Evolutionary conservation across 2,888 invertebrate species (phyloP), one percentile per base, ranked within the genome.

Genomic region (Caenorhabditis imperialis): DNA sequence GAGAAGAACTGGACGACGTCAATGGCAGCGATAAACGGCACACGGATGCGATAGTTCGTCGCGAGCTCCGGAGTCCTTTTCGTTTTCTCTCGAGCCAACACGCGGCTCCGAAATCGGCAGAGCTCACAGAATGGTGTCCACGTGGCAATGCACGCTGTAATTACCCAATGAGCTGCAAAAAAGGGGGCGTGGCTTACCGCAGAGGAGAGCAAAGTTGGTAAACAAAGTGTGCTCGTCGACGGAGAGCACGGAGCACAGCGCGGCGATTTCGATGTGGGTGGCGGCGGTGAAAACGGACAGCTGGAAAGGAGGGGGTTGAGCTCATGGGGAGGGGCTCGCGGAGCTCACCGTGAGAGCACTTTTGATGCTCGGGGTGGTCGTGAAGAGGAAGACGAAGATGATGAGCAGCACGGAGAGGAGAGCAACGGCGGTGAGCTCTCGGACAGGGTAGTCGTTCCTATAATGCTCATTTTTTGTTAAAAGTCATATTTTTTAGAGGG

Each of bases 1-100:
- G n/a, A 48, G 7, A 65, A 57, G 12, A 65, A 18, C 6, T 57
- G 65, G 14, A 10, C 25, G n/a, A 38, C 27, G 38, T 65, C 65
- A 14, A 45, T 44, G 10, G 40, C 48, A 30, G 50, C 57, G 18
- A 57, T 30, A 37, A 57, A 50, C 12, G 65, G 65, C 7, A 50
- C 14, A 14, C 55, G 40, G 20, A 65, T 57, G 7, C 65, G 65
- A 23, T 47, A 16, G 7, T 7, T 18, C 2, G 33, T 12, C 20
- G 18, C 20, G n/a, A 42, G 20, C 40, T 65, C 65, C 5, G 65
- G 65, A 33, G 47, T n/a, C 1, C 6, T 22, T 16, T 22, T 38
- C 2, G 20, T 25, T 25, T 35, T 6, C 16, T 18, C n/a, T 23
- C 20, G 22, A 16, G 45, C n/a, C 23, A 55, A 22, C 30, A 48